Conservation (phyloP, 2,797 vertebrate genomes). For the Sebastes itinus region DNA sequence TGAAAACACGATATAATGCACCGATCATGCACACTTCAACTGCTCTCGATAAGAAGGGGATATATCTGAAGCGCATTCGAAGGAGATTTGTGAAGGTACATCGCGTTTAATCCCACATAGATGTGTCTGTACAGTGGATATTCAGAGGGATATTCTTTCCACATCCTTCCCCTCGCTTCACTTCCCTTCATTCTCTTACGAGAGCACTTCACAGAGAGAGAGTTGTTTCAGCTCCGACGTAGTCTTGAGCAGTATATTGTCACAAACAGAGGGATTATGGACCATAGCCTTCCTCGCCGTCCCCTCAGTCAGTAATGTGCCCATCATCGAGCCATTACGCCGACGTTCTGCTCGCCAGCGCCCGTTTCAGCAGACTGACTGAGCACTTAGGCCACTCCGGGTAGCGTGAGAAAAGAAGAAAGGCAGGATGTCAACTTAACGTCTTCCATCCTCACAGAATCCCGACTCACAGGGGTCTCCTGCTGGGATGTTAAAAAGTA, state of each 20-base stretch:
- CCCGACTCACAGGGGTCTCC: conserved; percentile 6
- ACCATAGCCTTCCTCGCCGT: conserved; percentile 37
- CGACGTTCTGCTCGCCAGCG: conserved; percentile 2
- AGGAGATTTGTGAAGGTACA: conserved; percentile 59
- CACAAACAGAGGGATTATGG: conserved; percentile 63
- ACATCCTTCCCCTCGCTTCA: conserved; percentile 36
- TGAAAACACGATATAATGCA: conserved; percentile 1
- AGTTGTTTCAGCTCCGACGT: conserved; percentile 26
- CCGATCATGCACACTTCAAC: background rate
- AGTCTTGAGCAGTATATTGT: conserved; percentile 54
- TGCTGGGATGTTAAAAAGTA: conserved; percentile 12
- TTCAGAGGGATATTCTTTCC: conserved; percentile 46
- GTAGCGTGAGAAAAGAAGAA: conserved; percentile 1
- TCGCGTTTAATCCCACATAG: conserved; percentile 57
- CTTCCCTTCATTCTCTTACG: conserved; percentile 28
- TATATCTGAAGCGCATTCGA: conserved; percentile 16
- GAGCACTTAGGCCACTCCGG: conserved; percentile 23
- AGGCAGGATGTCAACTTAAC: background rate
- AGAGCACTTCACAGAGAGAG: conserved; percentile 38
- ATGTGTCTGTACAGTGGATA: conserved; percentile 50
- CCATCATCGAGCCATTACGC: conserved; percentile 51
- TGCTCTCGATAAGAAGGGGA: background rate
- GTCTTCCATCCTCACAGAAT: background rate
- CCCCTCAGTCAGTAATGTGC: conserved; percentile 44
- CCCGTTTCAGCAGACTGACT: conserved; percentile 29